Percentiles rank a stretch among this genome's conserved stretches.
Conservation (phyloP, 2,888 invertebrate species). For the Cheilosia scutellata region DNA sequence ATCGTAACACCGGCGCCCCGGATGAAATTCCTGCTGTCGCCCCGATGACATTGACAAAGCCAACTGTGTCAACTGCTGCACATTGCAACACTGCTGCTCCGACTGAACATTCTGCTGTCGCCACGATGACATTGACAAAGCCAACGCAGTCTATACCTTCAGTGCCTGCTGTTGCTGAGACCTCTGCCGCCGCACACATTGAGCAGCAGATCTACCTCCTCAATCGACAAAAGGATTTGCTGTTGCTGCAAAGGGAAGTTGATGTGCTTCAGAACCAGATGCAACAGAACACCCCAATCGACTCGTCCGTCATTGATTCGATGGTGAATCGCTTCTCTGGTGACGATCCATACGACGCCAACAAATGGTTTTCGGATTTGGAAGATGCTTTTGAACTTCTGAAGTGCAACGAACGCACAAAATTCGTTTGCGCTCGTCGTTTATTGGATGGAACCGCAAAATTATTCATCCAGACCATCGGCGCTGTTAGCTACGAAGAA, state of each 20-base stretch:
- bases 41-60: too few relatives aligned
- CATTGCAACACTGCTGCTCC: too few relatives aligned
- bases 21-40: too few relatives aligned
- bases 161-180: neutral
- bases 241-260: slow-evolving; percentile 17
- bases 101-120: too few relatives aligned
- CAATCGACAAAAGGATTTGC: slow-evolving; percentile 15
- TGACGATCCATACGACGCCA: slow-evolving; percentile 27
- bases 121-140: too few relatives aligned
- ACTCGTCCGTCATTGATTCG: neutral
- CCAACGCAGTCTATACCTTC: too few relatives aligned
- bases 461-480: slow-evolving; percentile 8
- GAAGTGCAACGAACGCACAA: slow-evolving; percentile 2
- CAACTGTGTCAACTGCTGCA: too few relatives aligned
- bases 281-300: neutral
- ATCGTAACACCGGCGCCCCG: too few relatives aligned
- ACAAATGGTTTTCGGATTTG: slow-evolving; percentile 22
- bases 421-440: slow-evolving; percentile 26
- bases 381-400: slow-evolving; percentile 23
- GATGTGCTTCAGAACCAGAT: slow-evolving; percentile 1
- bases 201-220: slow-evolving; percentile 2
- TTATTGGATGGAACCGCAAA: slow-evolving; percentile 28
- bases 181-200: slow-evolving; percentile 2
- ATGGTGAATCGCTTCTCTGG: slow-evolving; percentile 16
- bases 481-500: slow-evolving; percentile 7